Percentiles rank a stretch among this genome's conserved stretches.
Evolutionary conservation across 2,888 invertebrate genomes (phyloP).

Genomic region (Drosophila diplacantha): DNA sequence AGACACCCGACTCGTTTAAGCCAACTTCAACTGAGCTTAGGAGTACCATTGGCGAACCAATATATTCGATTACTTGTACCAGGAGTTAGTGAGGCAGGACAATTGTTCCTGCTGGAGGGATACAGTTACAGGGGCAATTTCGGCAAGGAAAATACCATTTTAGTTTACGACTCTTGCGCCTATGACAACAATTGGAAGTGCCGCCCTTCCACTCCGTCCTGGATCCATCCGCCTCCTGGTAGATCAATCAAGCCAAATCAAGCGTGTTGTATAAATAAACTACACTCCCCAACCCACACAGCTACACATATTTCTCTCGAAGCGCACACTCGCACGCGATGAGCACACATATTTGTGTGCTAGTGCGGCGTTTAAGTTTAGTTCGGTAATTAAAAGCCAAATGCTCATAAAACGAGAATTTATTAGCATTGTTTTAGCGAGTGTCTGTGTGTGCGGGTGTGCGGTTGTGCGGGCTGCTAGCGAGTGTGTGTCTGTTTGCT

Average conservation of each 20-base stretch:
- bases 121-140: conserved; percentile 26
- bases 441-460: conserved; percentile 12
- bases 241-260: conserved; percentile 46
- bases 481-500: conserved; percentile 28
- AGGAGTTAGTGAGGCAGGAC: conserved; percentile 1
- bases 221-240: conserved; percentile 7
- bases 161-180: conserved; percentile 38
- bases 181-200: conserved; percentile 32
- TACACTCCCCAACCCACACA: conserved; percentile 10
- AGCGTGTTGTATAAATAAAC: conserved; percentile 44
- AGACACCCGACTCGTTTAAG: not conserved
- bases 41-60: not conserved
- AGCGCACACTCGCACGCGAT: conserved; percentile 10
- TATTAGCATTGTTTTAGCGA: conserved; percentile 47
- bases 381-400: conserved; percentile 51
- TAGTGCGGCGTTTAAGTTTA: conserved; percentile 47
- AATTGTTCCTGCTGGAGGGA: conserved; percentile 10
- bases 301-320: not conserved
- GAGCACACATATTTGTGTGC: conserved; percentile 18
- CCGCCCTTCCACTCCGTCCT: conserved; percentile 3
- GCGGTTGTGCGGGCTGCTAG: conserved; percentile 6
- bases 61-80: conserved; percentile 14
- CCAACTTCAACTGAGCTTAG: conserved; percentile 1
- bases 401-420: conserved; percentile 49
- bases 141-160: conserved; percentile 25